Evolutionary conservation across 2,888 invertebrate species (phyloP).

Genomic region (Dorcus hopei): DNA sequence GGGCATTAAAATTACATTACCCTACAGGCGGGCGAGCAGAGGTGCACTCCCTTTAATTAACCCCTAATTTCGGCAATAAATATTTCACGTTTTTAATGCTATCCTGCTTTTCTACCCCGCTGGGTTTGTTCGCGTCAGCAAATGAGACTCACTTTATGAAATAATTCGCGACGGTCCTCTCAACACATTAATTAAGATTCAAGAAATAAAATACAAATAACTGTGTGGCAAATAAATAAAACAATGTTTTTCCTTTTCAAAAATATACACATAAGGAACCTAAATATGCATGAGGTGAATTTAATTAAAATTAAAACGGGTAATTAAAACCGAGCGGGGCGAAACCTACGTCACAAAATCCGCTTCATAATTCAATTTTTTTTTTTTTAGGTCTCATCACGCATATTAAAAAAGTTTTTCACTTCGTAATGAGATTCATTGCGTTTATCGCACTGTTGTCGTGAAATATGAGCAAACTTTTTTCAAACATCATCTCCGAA

Average conservation of each 20-base stretch:
- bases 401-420: constrained; percentile 21
- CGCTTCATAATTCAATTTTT: constrained; percentile 14
- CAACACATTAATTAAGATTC: too few species aligned
- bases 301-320: too few species aligned
- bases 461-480: constrained; percentile 1
- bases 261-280: too few species aligned
- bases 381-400: constrained; percentile 10
- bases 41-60: constrained; percentile 25
- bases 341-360: neutral
- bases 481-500: neutral
- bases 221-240: too few species aligned
- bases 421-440: neutral
- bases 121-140: too few species aligned
- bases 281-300: too few species aligned
- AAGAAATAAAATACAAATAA: too few species aligned
- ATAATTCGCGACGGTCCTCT: too few species aligned
- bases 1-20: constrained; percentile 24
- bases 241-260: too few species aligned
- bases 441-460: neutral
- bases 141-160: too few species aligned
- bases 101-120: neutral
- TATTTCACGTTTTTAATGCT: constrained; percentile 15
- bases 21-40: constrained; percentile 14
- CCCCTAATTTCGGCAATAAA: constrained; percentile 23
- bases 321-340: too few species aligned